phyloP scores from a whole-genome alignment of 1,140 invertebrate species.

The honey bee (Apis mellifera) region DNA sequence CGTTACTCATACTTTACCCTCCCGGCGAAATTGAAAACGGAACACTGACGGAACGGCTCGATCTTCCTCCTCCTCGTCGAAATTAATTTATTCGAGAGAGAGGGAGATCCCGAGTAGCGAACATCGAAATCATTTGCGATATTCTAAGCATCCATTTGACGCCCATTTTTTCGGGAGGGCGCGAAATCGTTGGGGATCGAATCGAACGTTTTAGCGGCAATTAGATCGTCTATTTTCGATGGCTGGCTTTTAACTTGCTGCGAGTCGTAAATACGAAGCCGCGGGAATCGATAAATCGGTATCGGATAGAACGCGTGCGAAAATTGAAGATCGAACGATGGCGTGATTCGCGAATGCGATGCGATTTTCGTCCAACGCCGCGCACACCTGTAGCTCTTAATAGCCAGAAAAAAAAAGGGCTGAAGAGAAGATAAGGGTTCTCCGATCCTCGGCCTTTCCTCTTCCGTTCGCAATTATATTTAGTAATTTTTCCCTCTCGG shows the following conservation, averaged over 20 bases:
- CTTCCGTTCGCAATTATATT: slow-evolving; percentile 35
- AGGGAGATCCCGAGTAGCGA: no score
- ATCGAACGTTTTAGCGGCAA: neutral
- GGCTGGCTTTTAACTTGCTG: neutral
- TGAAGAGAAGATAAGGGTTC: slow-evolving; percentile 22
- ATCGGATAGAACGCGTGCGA: neutral
- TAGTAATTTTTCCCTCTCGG: slow-evolving; percentile 26
- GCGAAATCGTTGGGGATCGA: no score
- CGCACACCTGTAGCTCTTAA: slow-evolving; percentile 42
- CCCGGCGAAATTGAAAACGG: slow-evolving; percentile 36
- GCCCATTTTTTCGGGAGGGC: neutral
- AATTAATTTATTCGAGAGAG: no score
- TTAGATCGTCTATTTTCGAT: slow-evolving; percentile 6
- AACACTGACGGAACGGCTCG: neutral
- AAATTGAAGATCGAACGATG: neutral
- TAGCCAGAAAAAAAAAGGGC: neutral
- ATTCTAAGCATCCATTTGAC: no score
- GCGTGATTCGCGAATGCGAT: no score
- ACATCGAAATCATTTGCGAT: no score
- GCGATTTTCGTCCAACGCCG: neutral
- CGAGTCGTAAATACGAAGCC: neutral
- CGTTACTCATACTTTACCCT: slow-evolving; percentile 34
- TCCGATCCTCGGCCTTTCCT: neutral
- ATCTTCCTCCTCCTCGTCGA: neutral
- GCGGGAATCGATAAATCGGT: slow-evolving; percentile 4